Conservation (phyloP, 2,888 invertebrate genomes). For the Sussaba pulchella region DNA sequence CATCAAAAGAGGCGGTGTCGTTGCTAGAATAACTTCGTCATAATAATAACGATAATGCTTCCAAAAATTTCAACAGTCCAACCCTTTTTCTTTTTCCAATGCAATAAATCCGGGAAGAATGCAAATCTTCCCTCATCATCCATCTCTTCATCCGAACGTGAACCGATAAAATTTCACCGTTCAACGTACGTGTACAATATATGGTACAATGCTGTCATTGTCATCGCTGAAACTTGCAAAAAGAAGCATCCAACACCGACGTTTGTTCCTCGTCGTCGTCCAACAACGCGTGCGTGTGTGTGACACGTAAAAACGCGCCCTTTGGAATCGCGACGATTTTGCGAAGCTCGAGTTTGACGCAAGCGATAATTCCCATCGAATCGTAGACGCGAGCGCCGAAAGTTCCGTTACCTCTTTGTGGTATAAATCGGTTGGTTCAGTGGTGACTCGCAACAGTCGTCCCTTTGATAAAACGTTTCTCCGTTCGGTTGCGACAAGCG, state of each 20-base stretch:
- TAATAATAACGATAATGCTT: no score
- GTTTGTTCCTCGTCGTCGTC: constrained; percentile 13
- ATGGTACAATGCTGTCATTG: constrained; percentile 2
- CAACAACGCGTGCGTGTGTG: background rate
- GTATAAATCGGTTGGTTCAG: constrained; percentile 67
- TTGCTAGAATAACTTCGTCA: no score
- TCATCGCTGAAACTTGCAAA: background rate
- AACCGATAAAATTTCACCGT: background rate
- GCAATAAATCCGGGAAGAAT: no score
- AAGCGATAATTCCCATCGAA: constrained; percentile 27
- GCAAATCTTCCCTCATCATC: no score
- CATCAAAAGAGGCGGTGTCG: no score
- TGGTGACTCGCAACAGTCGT: constrained; percentile 75
- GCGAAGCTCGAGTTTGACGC: constrained; percentile 27
- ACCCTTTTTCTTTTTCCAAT: background rate
- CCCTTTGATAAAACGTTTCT: constrained; percentile 77
- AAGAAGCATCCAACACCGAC: background rate
- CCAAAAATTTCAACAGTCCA: no score
- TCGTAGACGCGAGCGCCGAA: constrained; percentile 45
- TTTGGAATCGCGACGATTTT: constrained; percentile 43
- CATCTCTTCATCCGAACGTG: no score
- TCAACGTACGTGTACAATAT: no score
- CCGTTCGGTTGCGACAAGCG: constrained; percentile 52
- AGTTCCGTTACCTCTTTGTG: constrained; percentile 74
- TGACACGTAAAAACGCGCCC: background rate